Percentiles rank a stretch among this genome's conserved stretches.
Conservation (phyloP, 2,797 vertebrate species). For the Coilia nasus region DNA sequence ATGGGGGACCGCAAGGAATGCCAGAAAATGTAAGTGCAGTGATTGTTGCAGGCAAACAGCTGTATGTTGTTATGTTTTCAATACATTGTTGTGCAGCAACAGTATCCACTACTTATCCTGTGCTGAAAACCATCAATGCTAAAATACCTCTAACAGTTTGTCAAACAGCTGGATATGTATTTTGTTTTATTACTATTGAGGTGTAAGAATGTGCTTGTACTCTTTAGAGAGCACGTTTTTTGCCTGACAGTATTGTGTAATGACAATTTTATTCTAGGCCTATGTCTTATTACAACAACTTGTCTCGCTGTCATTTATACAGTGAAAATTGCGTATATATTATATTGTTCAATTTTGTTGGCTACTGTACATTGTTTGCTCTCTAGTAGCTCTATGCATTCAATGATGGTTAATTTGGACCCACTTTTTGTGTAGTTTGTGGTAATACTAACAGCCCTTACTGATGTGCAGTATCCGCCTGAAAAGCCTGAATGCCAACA, state of each 20-base stretch:
- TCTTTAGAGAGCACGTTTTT: background rate
- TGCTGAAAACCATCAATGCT: background rate
- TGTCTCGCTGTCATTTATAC: background rate
- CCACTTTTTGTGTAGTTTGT: background rate
- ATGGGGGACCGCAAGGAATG: conserved; percentile 90
- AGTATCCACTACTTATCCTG: background rate
- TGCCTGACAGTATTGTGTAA: background rate
- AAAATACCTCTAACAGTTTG: background rate
- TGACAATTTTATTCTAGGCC: conserved; percentile 8
- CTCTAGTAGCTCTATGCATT: background rate
- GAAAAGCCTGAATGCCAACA: conserved; percentile 88
- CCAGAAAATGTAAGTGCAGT: conserved; percentile 88
- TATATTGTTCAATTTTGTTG: background rate
- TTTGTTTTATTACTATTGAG: background rate
- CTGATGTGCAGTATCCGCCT: conserved; percentile 82
- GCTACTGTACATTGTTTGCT: background rate
- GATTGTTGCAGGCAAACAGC: background rate
- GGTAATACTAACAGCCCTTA: background rate
- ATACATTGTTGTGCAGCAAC: background rate
- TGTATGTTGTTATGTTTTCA: background rate
- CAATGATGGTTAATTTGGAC: background rate
- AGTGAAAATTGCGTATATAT: background rate
- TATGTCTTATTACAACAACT: background rate
- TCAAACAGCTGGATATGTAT: background rate
- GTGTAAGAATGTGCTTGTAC: background rate